These are phyloP conservation scores for Ciconia nigra DNA, from an alignment of 2,797 vertebrate species.

Conservation along the genomic window DNA sequence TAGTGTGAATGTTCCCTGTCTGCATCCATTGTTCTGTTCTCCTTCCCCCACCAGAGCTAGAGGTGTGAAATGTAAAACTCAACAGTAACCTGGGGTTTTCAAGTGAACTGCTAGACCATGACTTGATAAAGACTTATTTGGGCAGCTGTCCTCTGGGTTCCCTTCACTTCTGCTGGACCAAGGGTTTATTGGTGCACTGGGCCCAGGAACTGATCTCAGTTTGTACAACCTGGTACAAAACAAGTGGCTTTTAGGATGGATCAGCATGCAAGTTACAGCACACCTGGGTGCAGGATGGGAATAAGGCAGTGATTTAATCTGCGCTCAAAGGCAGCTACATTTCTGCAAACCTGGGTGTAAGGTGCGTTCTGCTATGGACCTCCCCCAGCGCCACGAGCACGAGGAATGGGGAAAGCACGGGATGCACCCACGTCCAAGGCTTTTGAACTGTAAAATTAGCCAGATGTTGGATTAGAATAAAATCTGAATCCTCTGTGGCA, in stretches of 20 bases:
- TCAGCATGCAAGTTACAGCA: rapidly evolving
- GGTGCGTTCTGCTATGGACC: not conserved
- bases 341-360: not conserved
- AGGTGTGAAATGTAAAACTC: not conserved
- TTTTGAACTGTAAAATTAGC: not conserved
- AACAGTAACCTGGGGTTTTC: not conserved
- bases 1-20: not conserved
- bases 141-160: not conserved
- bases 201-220: not conserved
- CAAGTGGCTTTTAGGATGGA: not conserved
- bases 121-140: not conserved
- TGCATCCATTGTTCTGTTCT: too few species aligned
- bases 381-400: rapidly evolving
- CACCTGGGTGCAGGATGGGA: not conserved
- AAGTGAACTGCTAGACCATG: not conserved
- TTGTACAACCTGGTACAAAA: not conserved
- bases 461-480: not conserved
- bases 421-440: not conserved
- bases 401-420: not conserved
- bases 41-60: not conserved
- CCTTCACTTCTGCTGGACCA: not conserved
- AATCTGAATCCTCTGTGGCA: not conserved
- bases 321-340: not conserved
- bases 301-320: not conserved
- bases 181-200: rapidly evolving